These are phyloP conservation scores for Meliscaeva auricollis DNA, from an alignment of 2,888 invertebrate species.

Conservation along the genomic window DNA sequence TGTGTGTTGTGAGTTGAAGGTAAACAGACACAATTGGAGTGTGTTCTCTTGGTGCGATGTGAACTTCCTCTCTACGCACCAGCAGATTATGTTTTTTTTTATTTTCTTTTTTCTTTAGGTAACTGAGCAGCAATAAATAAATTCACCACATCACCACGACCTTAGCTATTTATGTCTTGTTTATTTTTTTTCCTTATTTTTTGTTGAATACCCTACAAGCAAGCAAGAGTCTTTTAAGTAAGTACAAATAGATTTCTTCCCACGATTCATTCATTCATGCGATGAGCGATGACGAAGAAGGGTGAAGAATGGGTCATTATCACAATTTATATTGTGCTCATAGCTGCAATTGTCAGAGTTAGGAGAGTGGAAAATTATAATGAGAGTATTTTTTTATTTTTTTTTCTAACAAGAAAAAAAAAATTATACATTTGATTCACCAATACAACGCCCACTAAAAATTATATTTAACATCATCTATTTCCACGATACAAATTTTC, in stretches of 20 bases:
- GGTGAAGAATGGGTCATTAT: conserved; percentile 68
- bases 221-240: conserved; percentile 45
- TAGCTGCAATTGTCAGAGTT: conserved; percentile 52
- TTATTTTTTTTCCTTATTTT: background rate
- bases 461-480: background rate
- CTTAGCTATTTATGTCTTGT: conserved; percentile 21
- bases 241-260: conserved; percentile 57
- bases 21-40: conserved; percentile 59
- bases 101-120: conserved; percentile 1
- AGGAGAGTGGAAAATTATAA: conserved; percentile 48
- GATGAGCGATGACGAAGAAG: conserved; percentile 53
- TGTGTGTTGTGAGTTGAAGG: conserved; percentile 51
- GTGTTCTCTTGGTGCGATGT: conserved; percentile 2
- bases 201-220: conserved; percentile 35
- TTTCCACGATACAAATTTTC: conserved; percentile 61
- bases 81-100: conserved; percentile 1
- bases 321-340: conserved; percentile 35
- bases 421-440: too few species aligned
- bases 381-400: conserved; percentile 44
- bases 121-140: too few species aligned
- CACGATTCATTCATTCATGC: conserved; percentile 67
- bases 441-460: conserved; percentile 71
- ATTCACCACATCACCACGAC: conserved; percentile 59
- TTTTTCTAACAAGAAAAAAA: too few species aligned
- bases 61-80: conserved; percentile 52